Evolutionary conservation across 2,113 vertebrate genomes (phyloP).

Genomic region (Archilochus colubris): DNA sequence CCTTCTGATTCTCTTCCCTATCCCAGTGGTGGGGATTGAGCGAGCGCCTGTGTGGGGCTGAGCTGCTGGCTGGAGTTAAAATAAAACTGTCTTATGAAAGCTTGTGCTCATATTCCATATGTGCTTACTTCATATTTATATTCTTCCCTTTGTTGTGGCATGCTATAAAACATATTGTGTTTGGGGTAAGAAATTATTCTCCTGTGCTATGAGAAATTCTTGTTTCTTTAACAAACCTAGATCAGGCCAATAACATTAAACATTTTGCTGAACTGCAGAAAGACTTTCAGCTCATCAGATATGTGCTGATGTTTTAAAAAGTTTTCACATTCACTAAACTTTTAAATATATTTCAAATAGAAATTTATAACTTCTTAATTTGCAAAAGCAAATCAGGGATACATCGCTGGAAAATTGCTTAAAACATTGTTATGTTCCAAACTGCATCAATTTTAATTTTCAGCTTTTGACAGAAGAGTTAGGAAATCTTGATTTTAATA

Average conservation of each 20-base stretch:
- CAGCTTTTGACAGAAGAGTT: neutral
- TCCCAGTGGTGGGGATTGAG: accelerated
- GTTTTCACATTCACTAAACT: neutral
- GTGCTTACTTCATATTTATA: neutral
- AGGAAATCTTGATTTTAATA: neutral
- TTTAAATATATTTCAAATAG: neutral
- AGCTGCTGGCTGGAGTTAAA: neutral
- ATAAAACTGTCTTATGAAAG: neutral
- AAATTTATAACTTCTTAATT: neutral
- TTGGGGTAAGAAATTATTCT: neutral
- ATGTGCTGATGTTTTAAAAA: neutral
- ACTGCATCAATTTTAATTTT: neutral
- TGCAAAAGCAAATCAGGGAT: neutral
- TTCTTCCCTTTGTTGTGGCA: neutral
- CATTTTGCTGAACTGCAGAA: neutral
- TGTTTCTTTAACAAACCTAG: neutral
- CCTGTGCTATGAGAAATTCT: neutral
- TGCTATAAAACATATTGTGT: neutral
- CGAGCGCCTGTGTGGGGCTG: accelerated
- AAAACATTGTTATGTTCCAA: neutral
- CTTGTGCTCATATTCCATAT: neutral
- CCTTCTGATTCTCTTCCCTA: neutral
- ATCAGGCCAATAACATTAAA: neutral
- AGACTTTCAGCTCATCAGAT: neutral
- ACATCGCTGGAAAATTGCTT: neutral